Percentiles rank a stretch among this genome's conserved stretches.
phyloP scores from a whole-genome alignment of 2,797 vertebrate genomes.

The Paramormyrops hopkinsi region DNA sequence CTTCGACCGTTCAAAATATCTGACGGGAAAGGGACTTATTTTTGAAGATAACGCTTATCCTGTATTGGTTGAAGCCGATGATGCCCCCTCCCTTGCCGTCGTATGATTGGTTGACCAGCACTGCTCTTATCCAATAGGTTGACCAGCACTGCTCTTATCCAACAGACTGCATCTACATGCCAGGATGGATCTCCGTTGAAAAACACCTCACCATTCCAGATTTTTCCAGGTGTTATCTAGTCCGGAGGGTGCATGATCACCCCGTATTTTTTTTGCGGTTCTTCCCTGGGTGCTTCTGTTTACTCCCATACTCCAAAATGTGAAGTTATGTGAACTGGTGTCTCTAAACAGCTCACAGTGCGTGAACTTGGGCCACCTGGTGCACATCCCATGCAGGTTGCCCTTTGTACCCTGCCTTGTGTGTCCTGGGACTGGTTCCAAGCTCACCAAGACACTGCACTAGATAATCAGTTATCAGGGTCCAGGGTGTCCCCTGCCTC shows the following conservation, averaged over 20 bases:
- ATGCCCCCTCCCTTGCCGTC: not conserved
- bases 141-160: not conserved
- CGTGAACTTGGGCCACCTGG: not conserved
- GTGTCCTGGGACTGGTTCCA: not conserved
- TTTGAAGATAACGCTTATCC: not conserved
- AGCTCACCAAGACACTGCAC: not conserved
- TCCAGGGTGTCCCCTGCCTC: not conserved
- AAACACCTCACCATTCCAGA: not conserved
- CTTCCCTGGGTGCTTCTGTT: not conserved
- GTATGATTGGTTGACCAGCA: not conserved
- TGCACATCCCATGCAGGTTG: not conserved
- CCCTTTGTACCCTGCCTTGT: not conserved
- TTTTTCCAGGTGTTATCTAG: not conserved
- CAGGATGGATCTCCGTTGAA: not conserved
- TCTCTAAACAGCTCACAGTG: not conserved
- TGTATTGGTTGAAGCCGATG: not conserved
- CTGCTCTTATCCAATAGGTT: not conserved
- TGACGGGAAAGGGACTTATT: not conserved
- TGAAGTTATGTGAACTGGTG: not conserved
- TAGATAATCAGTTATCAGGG: not conserved
- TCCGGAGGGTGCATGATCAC: not conserved
- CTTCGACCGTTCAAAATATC: not conserved
- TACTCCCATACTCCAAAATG: not conserved
- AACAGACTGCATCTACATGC: not conserved
- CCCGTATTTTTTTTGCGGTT: not conserved